phyloP scores from a whole-genome alignment of 2,888 invertebrate species.

The Chesias legatella region DNA sequence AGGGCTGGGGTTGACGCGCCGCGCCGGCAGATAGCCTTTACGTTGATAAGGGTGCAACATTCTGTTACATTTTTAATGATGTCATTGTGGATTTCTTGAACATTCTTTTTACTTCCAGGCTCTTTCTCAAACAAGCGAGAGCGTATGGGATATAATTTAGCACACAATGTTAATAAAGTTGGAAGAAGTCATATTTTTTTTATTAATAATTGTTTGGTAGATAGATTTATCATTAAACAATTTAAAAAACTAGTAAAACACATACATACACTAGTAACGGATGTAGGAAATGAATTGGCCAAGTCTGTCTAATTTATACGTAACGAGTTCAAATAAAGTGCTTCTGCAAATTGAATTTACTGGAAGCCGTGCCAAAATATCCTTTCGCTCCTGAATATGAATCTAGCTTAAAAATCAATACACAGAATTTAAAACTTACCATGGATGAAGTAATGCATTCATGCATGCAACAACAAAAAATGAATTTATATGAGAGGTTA shows the following conservation, averaged over 20 bases:
- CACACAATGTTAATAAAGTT: no score
- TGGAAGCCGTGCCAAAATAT: constrained; percentile 18
- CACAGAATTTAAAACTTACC: neutral
- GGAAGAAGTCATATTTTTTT: no score
- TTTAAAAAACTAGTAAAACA: constrained; percentile 3
- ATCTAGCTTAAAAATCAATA: constrained; percentile 1
- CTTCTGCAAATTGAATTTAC: constrained; percentile 23
- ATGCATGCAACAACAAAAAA: neutral
- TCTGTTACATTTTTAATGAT: no score
- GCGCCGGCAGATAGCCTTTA: constrained; percentile 13
- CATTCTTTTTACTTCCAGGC: no score
- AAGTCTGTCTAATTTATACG: constrained; percentile 25
- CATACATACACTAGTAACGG: constrained; percentile 3
- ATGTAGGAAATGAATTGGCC: constrained; percentile 13
- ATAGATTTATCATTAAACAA: no score
- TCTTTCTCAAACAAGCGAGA: no score
- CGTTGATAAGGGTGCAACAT: neutral
- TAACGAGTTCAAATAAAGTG: constrained; percentile 20
- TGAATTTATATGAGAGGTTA: no score
- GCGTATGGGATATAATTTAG: no score
- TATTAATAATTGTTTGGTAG: no score
- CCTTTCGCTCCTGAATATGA: constrained; percentile 9
- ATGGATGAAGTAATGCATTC: neutral
- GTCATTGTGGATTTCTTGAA: no score
- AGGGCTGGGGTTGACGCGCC: constrained; percentile 3